A percentile compares a stretch with the other conserved stretches of the same genome.
These are phyloP conservation scores for Alaudala cheleensis DNA, from an alignment of 2,113 vertebrate genomes.

Conservation along the genomic window DNA sequence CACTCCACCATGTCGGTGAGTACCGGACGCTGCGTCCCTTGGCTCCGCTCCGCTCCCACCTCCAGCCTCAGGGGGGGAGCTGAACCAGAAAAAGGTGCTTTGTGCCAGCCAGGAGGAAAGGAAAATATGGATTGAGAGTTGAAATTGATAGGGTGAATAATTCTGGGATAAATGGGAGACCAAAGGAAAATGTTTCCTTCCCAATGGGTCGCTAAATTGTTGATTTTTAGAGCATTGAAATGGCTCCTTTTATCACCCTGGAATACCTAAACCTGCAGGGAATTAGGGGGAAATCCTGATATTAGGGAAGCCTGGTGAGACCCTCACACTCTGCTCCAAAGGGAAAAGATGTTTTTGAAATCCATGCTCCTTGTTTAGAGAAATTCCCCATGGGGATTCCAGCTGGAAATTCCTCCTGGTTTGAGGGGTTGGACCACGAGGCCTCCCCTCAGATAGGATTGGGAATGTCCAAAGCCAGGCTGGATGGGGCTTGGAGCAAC, in stretches of 20 bases:
- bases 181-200: background rate
- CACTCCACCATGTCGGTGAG: constrained; percentile 79
- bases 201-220: accelerated
- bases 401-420: background rate
- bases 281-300: background rate
- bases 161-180: background rate
- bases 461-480: background rate
- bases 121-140: background rate
- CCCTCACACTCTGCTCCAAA: background rate
- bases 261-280: background rate
- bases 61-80: background rate
- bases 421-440: background rate
- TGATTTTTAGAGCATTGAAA: background rate
- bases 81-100: constrained; percentile 38
- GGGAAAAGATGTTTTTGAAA: background rate
- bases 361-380: background rate
- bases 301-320: background rate
- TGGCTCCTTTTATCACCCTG: background rate
- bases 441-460: background rate
- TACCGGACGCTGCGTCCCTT: background rate
- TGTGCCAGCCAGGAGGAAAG: background rate
- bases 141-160: background rate
- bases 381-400: background rate
- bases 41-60: background rate
- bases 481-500: background rate